These are phyloP conservation scores for Petrolisthes manimaculis DNA, from an alignment of 2,888 invertebrate genomes.

Conservation along the genomic window DNA sequence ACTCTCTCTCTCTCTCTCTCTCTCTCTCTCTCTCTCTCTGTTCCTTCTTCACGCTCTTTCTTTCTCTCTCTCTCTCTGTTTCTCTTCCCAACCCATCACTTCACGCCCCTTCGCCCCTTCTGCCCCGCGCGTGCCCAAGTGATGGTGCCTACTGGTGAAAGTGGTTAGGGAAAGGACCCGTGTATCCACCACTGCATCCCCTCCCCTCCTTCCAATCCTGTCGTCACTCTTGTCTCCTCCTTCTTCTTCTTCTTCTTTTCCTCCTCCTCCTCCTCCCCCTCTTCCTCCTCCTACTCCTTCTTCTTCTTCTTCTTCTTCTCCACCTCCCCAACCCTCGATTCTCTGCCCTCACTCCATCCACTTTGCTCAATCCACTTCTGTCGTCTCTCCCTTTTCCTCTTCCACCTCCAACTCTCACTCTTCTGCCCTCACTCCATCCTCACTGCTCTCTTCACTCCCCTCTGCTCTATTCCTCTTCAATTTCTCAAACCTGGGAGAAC, in stretches of 20 bases:
- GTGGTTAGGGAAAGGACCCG: neutral
- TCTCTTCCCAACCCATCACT: neutral
- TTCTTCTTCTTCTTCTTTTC: neutral
- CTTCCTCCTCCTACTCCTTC: neutral
- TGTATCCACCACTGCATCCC: too few species aligned
- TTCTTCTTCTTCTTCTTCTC: neutral
- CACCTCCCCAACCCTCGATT: too few species aligned
- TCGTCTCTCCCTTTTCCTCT: neutral
- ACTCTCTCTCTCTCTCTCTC: too few species aligned
- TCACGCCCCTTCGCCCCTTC: neutral
- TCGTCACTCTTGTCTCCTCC: too few species aligned
- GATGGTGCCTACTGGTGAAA: neutral
- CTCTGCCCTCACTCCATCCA: neutral
- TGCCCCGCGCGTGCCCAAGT: slow-evolving; percentile 18
- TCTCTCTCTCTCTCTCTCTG: neutral
- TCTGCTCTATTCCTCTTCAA: neutral
- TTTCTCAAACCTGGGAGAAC: too few species aligned
- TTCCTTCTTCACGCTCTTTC: neutral
- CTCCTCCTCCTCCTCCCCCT: neutral
- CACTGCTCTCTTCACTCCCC: neutral
- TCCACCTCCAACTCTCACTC: neutral
- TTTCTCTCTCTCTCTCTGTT: neutral
- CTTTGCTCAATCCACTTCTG: slow-evolving; percentile 2
- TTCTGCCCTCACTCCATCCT: too few species aligned
- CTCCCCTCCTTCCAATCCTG: too few species aligned